A percentile compares a stretch with the other conserved stretches of the same genome.
Conservation (phyloP, 2,797 vertebrate species). For the Enteromius treurensis region DNA sequence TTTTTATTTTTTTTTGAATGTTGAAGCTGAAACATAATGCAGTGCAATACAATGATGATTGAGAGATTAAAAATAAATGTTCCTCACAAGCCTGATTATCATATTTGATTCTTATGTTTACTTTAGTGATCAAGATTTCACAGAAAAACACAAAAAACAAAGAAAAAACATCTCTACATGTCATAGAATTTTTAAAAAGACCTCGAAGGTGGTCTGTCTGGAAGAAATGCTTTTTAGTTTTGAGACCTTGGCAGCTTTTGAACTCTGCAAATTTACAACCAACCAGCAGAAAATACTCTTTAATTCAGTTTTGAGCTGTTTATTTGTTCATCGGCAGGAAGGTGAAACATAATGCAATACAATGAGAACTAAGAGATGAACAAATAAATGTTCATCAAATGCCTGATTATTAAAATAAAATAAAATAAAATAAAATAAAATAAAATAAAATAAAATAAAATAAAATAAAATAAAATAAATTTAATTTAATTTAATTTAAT, state of each 20-base stretch:
- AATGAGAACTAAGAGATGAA: background rate
- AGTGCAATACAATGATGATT: background rate
- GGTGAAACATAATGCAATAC: background rate
- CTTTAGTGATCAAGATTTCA: background rate
- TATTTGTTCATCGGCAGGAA: background rate
- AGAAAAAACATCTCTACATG: background rate
- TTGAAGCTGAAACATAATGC: background rate
- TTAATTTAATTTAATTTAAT: too few species aligned
- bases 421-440: too few species aligned
- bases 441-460: too few species aligned
- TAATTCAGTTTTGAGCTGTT: background rate
- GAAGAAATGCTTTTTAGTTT: background rate
- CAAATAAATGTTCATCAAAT: too few species aligned
- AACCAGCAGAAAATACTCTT: background rate
- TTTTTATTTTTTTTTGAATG: too few species aligned
- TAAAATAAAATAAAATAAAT: too few species aligned
- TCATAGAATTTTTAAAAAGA: background rate
- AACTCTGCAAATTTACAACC: background rate
- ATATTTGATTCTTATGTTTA: background rate
- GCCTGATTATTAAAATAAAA: too few species aligned
- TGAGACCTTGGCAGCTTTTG: background rate
- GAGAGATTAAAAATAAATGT: background rate
- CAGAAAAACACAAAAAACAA: background rate
- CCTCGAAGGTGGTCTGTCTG: background rate
- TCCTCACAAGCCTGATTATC: background rate